phyloP scores from a whole-genome alignment of 2,113 vertebrate genomes.

The Dromas ardeola region DNA sequence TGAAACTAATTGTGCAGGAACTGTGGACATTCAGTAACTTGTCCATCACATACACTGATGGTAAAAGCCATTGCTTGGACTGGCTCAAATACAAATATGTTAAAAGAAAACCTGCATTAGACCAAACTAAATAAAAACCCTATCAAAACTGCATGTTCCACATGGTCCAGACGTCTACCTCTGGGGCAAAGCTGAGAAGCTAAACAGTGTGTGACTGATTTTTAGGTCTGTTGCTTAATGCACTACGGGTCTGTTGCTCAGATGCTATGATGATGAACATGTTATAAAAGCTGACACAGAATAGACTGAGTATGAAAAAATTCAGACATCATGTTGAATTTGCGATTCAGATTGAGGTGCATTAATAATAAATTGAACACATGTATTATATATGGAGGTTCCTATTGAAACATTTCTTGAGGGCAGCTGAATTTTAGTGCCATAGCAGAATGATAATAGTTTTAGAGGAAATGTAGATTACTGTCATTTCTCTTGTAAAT shows the following conservation, averaged over 20 bases:
- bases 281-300: slow-evolving; percentile 17
- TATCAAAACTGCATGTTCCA: not conserved
- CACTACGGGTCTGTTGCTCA: not conserved
- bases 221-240: not conserved
- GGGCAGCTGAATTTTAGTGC: slow-evolving; percentile 41
- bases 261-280: not conserved
- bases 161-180: not conserved
- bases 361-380: slow-evolving; percentile 60
- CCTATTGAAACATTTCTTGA: slow-evolving; percentile 38
- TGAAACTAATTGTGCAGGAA: not conserved
- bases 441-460: slow-evolving; percentile 10
- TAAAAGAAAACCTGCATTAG: not conserved
- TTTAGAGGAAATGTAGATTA: slow-evolving; percentile 49
- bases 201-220: not conserved
- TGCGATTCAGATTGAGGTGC: slow-evolving; percentile 35
- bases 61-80: not conserved
- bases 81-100: not conserved
- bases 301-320: not conserved
- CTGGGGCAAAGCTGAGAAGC: not conserved
- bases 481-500: slow-evolving; percentile 41
- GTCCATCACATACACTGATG: not conserved
- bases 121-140: not conserved
- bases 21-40: not conserved
- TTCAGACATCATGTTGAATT: slow-evolving; percentile 54
- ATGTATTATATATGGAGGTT: slow-evolving; percentile 61